Conservation (phyloP, 2,113 vertebrate genomes). For the Oncorhynchus nerka region DNA sequence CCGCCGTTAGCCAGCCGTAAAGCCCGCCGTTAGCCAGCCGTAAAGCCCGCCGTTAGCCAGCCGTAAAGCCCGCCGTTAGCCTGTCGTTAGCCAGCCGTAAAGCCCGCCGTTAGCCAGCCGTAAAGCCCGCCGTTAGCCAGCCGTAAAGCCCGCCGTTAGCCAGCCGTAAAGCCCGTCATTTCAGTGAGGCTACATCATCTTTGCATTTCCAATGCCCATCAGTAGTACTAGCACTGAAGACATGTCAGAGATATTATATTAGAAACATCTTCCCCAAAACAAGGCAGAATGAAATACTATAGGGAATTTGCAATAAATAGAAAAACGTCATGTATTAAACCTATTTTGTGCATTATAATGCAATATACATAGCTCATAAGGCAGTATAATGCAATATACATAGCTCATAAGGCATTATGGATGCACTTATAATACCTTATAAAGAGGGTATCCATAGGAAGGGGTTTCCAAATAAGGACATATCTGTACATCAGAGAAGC, state of each 20-base stretch:
- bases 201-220: constrained; percentile 63
- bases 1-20: too few species aligned
- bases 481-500: constrained; percentile 42
- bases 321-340: too few species aligned
- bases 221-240: constrained; percentile 62
- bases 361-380: too few species aligned
- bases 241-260: constrained; percentile 9
- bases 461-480: too few species aligned
- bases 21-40: too few species aligned
- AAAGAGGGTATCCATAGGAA: background rate
- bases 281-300: constrained; percentile 5
- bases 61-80: too few species aligned
- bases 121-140: too few species aligned
- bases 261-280: constrained; percentile 21
- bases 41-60: too few species aligned
- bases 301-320: constrained; percentile 50
- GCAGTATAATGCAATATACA: background rate
- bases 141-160: too few species aligned
- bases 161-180: background rate
- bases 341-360: background rate
- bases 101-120: too few species aligned
- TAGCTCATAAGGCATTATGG: too few species aligned
- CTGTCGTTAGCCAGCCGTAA: too few species aligned
- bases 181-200: constrained; percentile 67
- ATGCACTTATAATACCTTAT: background rate